phyloP scores from a whole-genome alignment of 2,113 vertebrate species.

The Myrmecobius fasciatus region DNA sequence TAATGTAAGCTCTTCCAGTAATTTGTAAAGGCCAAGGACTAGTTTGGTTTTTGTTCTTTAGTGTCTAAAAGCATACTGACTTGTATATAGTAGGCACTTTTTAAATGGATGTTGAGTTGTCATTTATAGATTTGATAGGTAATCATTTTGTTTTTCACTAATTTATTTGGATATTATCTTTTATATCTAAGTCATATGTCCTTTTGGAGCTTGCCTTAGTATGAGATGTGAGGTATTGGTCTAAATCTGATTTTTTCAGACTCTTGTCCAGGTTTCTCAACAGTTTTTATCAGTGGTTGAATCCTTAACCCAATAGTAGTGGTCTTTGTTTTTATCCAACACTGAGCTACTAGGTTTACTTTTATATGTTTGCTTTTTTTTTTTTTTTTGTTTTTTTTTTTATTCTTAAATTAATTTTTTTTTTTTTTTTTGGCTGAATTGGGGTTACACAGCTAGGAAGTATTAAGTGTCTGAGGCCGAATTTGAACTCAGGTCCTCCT shows the following conservation, averaged over 20 bases:
- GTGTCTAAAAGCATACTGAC: neutral
- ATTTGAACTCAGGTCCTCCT: no score
- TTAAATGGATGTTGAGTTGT: neutral
- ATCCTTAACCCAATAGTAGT: neutral
- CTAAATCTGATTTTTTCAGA: neutral
- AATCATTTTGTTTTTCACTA: neutral
- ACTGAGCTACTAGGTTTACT: neutral
- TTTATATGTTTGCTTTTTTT: neutral
- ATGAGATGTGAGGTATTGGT: neutral
- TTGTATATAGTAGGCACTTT: neutral
- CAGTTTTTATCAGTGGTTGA: neutral
- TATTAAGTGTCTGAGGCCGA: no score
- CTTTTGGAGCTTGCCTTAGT: neutral
- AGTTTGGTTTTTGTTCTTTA: neutral
- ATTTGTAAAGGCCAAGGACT: neutral
- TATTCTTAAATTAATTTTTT: no score
- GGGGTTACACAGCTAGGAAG: no score
- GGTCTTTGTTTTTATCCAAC: neutral
- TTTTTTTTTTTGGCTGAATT: no score
- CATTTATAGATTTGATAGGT: neutral
- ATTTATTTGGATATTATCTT: neutral
- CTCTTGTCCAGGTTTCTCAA: neutral
- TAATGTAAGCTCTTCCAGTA: neutral
- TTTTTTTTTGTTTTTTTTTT: neutral
- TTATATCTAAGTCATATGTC: neutral